Base-by-base conservation (phyloP, 2,888 invertebrate genomes). In the Hyposoter didymator region DNA sequence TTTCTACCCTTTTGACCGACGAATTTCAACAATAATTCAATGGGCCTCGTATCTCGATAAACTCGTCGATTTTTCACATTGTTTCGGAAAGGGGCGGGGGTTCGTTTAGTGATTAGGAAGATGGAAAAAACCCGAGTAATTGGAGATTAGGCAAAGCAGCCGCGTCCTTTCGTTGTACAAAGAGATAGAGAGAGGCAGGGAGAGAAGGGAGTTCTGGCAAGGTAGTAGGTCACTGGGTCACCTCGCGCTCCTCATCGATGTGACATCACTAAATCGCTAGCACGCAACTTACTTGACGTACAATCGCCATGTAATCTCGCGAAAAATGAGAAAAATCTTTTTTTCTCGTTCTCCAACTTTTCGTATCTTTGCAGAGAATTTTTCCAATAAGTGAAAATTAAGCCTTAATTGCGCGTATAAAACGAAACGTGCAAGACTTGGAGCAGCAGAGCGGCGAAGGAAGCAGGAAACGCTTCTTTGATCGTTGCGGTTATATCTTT, bases 151-250 rank as follows among this genome's bases (percentile, higher is more conserved):
- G 86, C 88, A 88, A 90, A 89, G 75, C 87, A 87, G 89, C 39
- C 64, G 67, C 55, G 82, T 82, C 84, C 82, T 85, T 82, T 74
- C 59, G 47, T 86, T 84, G 72, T 87, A 73, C 52, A 87, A 67
- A 88, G 86, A 78, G 76, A 84, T 59, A 87, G 80, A 88, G 88
- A 47, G 59, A 82, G 47, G 86, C 66, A 88, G 85, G 69, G 76
- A 85, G 85, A 80, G 64, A 59, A 28, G 78, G 62, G 66, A 69
- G 43, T 79, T 74, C 69, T 84, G 39, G 78, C 73, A 73, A 84
- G 66, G 39, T 85, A 90, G 88, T 90, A 86, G 91, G 91, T 90
- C 90, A 92, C 88, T 91, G 82, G 91, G 92, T 91, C 90, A 91
- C 78, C 88, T 81, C 88, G 85, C 76, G 80, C 73, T 72, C 87